phyloP scores from a whole-genome alignment of 2,888 invertebrate genomes.

The Eilema griseolum region DNA sequence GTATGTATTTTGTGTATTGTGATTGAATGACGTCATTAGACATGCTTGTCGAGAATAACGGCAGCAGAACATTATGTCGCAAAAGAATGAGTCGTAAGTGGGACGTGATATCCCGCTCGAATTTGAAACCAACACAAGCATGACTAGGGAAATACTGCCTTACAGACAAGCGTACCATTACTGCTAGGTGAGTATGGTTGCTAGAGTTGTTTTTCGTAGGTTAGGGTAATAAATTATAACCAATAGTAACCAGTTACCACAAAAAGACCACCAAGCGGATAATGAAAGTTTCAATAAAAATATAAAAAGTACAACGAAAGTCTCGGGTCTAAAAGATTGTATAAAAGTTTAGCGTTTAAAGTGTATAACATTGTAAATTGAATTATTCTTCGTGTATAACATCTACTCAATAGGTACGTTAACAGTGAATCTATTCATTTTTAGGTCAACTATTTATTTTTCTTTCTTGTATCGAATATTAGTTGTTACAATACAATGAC shows the following conservation, averaged over 20 bases:
- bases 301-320: too few relatives aligned
- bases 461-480: not conserved
- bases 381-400: not conserved
- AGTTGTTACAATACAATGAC: not conserved
- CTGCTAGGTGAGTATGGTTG: not conserved
- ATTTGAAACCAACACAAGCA: not conserved
- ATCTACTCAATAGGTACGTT: not conserved
- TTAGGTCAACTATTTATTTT: not conserved
- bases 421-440: not conserved
- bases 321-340: not conserved
- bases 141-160: not conserved
- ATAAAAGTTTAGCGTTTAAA: not conserved
- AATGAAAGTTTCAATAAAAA: too few relatives aligned
- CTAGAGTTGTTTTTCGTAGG: not conserved
- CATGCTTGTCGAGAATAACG: not conserved
- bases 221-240: not conserved
- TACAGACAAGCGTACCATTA: not conserved
- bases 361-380: not conserved
- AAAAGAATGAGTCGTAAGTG: slow-evolving; percentile 4
- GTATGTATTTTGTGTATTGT: slow-evolving; percentile 55
- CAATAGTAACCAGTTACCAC: not conserved
- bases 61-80: not conserved
- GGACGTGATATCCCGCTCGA: not conserved
- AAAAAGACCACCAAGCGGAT: too few relatives aligned
- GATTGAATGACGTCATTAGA: slow-evolving; percentile 22